Evolutionary conservation across 2,113 vertebrate genomes (phyloP).

Genomic region (Antennarius striatus): DNA sequence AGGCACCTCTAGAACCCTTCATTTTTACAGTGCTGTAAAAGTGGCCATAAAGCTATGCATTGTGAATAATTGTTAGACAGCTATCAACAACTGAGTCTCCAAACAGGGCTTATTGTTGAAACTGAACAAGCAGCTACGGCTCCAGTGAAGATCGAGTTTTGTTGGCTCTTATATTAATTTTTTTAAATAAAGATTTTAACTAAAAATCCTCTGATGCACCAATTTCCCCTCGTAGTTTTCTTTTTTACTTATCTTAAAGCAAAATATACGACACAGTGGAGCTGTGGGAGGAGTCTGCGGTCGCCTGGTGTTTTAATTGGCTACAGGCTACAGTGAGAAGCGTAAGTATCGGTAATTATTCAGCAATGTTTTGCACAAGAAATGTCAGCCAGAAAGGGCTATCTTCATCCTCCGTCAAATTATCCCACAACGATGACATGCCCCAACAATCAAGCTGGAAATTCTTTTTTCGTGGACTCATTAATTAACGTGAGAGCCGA

Average conservation of each 20-base stretch:
- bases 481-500: conserved; percentile 94
- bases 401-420: conserved; percentile 98
- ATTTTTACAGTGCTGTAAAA: conserved; percentile 76
- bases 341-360: conserved; percentile 99
- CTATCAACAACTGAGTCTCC: conserved; percentile 57
- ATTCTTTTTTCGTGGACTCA: conserved; percentile 98
- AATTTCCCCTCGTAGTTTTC: conserved; percentile 42
- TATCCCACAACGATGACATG: conserved; percentile 98
- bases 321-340: conserved; percentile 88
- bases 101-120: conserved; percentile 40
- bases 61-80: conserved; percentile 65
- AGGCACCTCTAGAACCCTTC: conserved; percentile 56
- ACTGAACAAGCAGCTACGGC: conserved; percentile 14
- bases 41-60: conserved; percentile 67
- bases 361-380: conserved; percentile 99
- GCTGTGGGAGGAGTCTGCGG: conserved; percentile 92
- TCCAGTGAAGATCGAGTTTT: conserved; percentile 1
- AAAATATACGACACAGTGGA: conserved; percentile 85
- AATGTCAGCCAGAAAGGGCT: conserved; percentile 99
- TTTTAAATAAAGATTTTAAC: conserved; percentile 24
- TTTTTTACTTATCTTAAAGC: conserved; percentile 63
- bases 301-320: conserved; percentile 93
- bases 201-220: conserved; percentile 26
- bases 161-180: conserved; percentile 1
- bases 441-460: conserved; percentile 95